Evolutionary conservation across 1,140 invertebrate genomes (phyloP).

Genomic region (Oreohelix idahoensis): DNA sequence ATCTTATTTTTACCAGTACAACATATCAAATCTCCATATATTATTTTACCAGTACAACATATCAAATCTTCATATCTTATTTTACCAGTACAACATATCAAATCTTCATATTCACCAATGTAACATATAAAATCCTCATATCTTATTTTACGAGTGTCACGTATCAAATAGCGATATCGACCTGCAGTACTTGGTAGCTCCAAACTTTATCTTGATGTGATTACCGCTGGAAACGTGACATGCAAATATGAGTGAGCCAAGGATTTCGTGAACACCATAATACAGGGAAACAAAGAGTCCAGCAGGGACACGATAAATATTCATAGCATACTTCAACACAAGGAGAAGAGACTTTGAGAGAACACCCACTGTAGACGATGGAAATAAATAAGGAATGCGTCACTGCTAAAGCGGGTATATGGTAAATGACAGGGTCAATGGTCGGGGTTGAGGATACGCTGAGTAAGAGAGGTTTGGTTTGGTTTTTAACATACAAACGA

Average conservation of each 20-base stretch:
- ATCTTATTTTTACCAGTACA: too few species aligned
- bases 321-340: background rate
- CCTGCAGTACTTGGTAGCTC: background rate
- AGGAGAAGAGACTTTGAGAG: background rate
- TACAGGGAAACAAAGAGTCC: background rate
- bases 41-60: too few species aligned
- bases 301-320: conserved; percentile 3
- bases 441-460: too few species aligned
- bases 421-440: too few species aligned
- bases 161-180: background rate
- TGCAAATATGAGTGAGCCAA: conserved; percentile 1
- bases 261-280: background rate
- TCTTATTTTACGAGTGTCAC: too few species aligned
- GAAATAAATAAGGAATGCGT: background rate
- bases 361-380: background rate
- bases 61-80: too few species aligned
- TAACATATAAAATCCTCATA: too few species aligned
- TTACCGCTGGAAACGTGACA: background rate
- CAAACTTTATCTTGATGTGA: background rate
- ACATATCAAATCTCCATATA: too few species aligned
- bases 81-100: too few species aligned
- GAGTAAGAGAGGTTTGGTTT: too few species aligned
- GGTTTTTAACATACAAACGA: too few species aligned
- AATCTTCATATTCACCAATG: too few species aligned
- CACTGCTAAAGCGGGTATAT: background rate